Evolutionary conservation across 2,888 invertebrate genomes (phyloP).

Genomic region (Cordilura impudica): DNA sequence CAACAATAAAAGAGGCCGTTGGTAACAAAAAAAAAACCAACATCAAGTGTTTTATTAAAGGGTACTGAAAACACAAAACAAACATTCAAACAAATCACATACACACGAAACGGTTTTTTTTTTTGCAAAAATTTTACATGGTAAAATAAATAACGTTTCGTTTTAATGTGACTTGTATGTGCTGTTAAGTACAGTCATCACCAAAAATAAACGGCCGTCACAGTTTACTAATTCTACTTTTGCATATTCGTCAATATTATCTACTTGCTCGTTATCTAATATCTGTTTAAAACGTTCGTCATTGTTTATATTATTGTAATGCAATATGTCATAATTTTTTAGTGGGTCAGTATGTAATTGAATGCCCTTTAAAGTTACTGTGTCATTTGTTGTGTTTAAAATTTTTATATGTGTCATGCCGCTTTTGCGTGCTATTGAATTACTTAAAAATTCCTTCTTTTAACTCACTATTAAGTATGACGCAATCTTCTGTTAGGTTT

Average conservation of each 20-base stretch:
- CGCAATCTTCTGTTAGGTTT: neutral
- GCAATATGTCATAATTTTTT: slow-evolving; percentile 3
- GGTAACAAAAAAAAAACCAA: too few relatives aligned
- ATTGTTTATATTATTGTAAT: neutral
- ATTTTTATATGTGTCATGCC: slow-evolving; percentile 21
- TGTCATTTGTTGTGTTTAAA: slow-evolving; percentile 17
- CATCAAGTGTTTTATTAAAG: too few relatives aligned
- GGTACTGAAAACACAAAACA: too few relatives aligned
- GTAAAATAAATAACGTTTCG: too few relatives aligned
- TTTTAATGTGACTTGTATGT: too few relatives aligned
- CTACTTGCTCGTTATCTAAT: neutral
- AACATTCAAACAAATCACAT: too few relatives aligned
- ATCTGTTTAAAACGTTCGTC: neutral
- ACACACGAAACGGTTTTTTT: too few relatives aligned
- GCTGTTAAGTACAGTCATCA: too few relatives aligned
- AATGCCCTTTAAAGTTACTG: slow-evolving; percentile 20
- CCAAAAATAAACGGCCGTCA: too few relatives aligned
- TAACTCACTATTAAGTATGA: slow-evolving; percentile 3
- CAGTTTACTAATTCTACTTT: slow-evolving; percentile 3
- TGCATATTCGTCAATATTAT: neutral
- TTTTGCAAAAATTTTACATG: too few relatives aligned
- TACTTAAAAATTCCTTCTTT: neutral
- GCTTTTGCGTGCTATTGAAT: slow-evolving; percentile 18
- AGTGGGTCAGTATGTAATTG: slow-evolving; percentile 14
- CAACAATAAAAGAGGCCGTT: too few relatives aligned